Conservation (phyloP, 2,797 vertebrate genomes). For the Eulemur coronatus region DNA sequence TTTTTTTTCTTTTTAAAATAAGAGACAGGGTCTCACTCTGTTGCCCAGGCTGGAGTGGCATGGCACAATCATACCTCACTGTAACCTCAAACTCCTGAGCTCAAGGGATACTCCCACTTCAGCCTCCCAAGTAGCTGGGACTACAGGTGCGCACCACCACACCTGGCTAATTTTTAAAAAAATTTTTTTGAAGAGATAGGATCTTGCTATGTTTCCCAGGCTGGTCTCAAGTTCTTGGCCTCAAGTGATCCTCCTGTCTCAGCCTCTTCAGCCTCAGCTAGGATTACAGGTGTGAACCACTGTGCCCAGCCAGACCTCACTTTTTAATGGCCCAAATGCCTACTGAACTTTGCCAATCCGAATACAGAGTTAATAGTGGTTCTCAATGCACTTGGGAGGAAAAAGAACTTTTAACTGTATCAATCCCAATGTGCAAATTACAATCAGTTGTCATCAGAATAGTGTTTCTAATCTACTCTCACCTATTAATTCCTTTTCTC, state of each 20-base stretch:
- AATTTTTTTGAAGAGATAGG: neutral
- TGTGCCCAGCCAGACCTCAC: neutral
- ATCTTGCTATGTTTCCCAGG: neutral
- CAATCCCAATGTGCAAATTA: neutral
- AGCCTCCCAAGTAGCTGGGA: neutral
- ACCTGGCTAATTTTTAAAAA: neutral
- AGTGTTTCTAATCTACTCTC: neutral
- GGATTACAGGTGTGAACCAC: neutral
- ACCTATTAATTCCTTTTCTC: neutral
- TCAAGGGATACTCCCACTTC: neutral
- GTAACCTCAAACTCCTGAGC: neutral
- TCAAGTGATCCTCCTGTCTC: neutral
- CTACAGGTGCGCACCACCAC: neutral
- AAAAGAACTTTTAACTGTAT: neutral
- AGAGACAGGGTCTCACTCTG: neutral
- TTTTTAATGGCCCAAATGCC: slow-evolving; percentile 25
- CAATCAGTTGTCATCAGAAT: neutral
- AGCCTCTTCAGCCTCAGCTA: neutral
- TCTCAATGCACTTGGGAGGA: neutral
- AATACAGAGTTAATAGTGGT: neutral
- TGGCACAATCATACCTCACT: neutral
- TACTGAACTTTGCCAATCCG: neutral
- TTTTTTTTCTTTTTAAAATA: neutral
- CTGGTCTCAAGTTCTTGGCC: neutral
- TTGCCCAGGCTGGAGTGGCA: neutral